phyloP scores from a whole-genome alignment of 2,888 invertebrate species.

The Ormyrus pomaceus region DNA sequence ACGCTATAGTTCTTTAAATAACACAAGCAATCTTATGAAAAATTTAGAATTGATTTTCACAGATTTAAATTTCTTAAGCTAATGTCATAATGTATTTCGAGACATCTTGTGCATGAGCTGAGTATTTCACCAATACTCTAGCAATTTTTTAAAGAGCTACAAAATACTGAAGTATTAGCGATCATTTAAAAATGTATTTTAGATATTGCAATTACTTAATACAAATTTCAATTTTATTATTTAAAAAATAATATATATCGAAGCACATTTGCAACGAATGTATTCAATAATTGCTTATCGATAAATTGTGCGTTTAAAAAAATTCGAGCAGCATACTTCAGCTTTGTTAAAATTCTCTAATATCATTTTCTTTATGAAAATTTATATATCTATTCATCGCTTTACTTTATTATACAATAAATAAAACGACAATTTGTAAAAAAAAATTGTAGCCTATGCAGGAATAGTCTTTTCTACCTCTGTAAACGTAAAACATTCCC shows the following conservation, averaged over 20 bases:
- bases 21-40: conserved; percentile 23
- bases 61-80: conserved; percentile 24
- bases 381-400: conserved; percentile 43
- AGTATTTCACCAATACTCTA: conserved; percentile 50
- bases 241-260: conserved; percentile 6
- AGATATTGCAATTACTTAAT: conserved; percentile 37
- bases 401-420: conserved; percentile 18
- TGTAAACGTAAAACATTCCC: conserved; percentile 83
- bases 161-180: conserved; percentile 52
- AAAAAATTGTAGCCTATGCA: conserved; percentile 57
- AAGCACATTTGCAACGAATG: conserved; percentile 22
- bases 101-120: conserved; percentile 45
- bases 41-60: conserved; percentile 31
- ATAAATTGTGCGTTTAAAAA: conserved; percentile 45
- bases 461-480: conserved; percentile 79
- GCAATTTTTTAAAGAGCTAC: conserved; percentile 46
- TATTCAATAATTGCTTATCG: conserved; percentile 16
- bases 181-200: conserved; percentile 36
- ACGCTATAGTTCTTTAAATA: conserved; percentile 18
- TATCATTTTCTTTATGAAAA: conserved; percentile 51
- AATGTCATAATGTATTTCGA: conserved; percentile 34
- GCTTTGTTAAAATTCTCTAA: conserved; percentile 46
- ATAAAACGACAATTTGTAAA: conserved; percentile 31
- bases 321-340: conserved; percentile 40
- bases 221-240: conserved; percentile 23